Base-by-base conservation (phyloP, 2,888 invertebrate genomes). In the Melipona bicolor region DNA sequence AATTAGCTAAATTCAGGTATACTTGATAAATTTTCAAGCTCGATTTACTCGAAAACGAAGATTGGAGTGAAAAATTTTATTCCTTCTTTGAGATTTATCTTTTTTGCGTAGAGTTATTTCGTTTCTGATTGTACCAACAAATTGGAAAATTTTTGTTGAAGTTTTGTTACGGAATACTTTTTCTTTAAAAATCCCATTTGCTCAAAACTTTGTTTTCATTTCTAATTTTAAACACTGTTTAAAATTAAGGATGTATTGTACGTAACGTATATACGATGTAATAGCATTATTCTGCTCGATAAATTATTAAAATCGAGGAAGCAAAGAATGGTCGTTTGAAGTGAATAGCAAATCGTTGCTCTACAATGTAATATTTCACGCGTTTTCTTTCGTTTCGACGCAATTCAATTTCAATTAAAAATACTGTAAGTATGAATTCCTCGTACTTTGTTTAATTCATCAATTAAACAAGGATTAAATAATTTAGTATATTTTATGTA, bases 341-440 rank as follows among this genome's bases (percentile, higher is more conserved):
- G 17, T n/a, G 54, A 54, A 21, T 11, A n/a, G 54, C 11, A n/a
- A 36, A 56, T 54, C 17, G 43, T 43, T 43, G 43, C 43, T 43
- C 2, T 43, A 43, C 9, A 43, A 43, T 43, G 36, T 36, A 36
- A 24, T 49, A 59, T 24, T 71, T 32, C 59, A 11, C 59, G 0
- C 24, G 43, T 24, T 59, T 61, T 19, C 43, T 15, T 27, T 43
- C 5, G 15, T 72, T 50, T 65, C 43, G 15, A 13, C 49, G 21
- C 2, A 15, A 24, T n/a, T n/a, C n/a, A n/a, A 50, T 49, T 72
- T 72, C 43, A 78, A 78, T 73, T 67, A 59, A 56, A 78, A 70
- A 52, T 36, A 62, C 43, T 50, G 61, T 9, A 77, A 43, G 43
- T 17, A 50, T 36, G 4, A n/a, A 61, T 36, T 19, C 15, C 62